Percentiles rank a stretch among this genome's conserved stretches.
phyloP scores from a whole-genome alignment of 2,113 vertebrate species.

The Alces alces region DNA sequence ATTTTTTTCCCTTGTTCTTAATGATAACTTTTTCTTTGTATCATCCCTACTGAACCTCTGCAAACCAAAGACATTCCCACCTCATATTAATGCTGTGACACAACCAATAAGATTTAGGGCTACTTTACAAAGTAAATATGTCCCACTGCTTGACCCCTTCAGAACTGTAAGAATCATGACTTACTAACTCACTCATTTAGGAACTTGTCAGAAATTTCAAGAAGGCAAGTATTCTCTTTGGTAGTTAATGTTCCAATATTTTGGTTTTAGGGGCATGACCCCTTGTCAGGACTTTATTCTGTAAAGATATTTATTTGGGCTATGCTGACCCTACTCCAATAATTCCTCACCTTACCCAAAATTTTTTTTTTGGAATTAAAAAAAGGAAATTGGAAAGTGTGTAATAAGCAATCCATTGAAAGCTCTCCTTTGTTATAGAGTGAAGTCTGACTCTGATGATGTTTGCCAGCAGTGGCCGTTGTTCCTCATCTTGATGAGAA shows the following conservation, averaged over 20 bases:
- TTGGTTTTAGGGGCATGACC: neutral
- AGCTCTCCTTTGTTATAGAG: neutral
- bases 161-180: neutral
- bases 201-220: slow-evolving; percentile 26
- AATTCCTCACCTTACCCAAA: neutral
- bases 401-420: neutral
- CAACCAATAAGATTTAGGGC: neutral
- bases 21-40: neutral
- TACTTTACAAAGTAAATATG: slow-evolving; percentile 36
- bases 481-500: neutral
- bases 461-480: neutral
- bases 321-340: neutral
- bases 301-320: neutral
- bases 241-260: neutral
- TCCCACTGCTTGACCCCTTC: neutral
- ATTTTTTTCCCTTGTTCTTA: neutral
- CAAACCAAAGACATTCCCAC: neutral
- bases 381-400: neutral
- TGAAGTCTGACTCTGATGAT: neutral
- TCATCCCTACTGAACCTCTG: neutral
- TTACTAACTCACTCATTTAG: slow-evolving; percentile 36
- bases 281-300: neutral
- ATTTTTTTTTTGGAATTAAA: neutral
- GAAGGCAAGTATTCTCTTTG: slow-evolving; percentile 12
- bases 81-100: neutral